These are phyloP conservation scores for Phragmatobia fuliginosa DNA, from an alignment of 2,888 invertebrate genomes.

Conservation along the genomic window DNA sequence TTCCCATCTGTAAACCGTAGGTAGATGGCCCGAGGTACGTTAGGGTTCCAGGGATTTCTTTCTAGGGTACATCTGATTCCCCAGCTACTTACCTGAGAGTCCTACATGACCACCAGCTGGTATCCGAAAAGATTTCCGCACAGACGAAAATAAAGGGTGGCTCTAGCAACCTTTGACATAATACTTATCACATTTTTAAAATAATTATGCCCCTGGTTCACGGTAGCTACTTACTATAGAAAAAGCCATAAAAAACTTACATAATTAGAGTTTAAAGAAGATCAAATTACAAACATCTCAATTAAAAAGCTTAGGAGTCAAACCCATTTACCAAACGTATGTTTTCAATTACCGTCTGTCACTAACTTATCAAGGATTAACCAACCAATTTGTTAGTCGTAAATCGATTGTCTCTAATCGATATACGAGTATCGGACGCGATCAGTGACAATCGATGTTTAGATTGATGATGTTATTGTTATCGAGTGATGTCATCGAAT, in stretches of 20 bases:
- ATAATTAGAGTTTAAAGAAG: background rate
- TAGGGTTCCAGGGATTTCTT: too few relatives aligned
- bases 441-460: conserved; percentile 49
- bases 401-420: conserved; percentile 43
- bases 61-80: too few relatives aligned
- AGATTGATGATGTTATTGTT: conserved; percentile 48
- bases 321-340: conserved; percentile 24
- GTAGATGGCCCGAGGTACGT: too few relatives aligned
- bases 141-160: too few relatives aligned
- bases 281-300: background rate
- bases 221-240: too few relatives aligned
- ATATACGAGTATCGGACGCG: conserved; percentile 46
- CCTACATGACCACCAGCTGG: too few relatives aligned
- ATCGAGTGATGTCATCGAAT: conserved; percentile 39
- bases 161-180: too few relatives aligned
- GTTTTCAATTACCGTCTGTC: conserved; percentile 48
- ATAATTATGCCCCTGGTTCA: too few relatives aligned
- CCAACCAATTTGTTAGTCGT: conserved; percentile 44
- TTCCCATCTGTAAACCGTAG: too few relatives aligned
- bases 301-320: conserved; percentile 25
- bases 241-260: background rate
- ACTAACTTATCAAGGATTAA: conserved; percentile 40
- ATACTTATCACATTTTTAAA: too few relatives aligned
- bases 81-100: too few relatives aligned
- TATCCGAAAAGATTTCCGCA: too few relatives aligned